Conservation (phyloP, 2,113 vertebrate genomes). For the Typhlomys cinereus region DNA sequence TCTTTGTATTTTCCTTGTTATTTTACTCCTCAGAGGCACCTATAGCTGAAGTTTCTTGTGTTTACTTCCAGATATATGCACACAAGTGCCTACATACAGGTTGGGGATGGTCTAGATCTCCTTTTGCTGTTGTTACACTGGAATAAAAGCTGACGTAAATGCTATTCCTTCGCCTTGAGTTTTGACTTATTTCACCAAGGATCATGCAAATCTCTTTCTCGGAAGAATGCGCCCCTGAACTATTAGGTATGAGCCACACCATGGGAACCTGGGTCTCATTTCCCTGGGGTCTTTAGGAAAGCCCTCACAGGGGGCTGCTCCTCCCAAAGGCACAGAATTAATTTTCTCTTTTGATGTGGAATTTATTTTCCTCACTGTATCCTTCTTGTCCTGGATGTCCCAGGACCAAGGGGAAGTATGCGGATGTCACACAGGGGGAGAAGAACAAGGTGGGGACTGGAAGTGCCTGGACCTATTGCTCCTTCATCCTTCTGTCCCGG, state of each 20-base stretch:
- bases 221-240: background rate
- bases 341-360: background rate
- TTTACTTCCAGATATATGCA: background rate
- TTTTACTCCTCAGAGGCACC: background rate
- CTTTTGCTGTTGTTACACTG: too few species aligned
- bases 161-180: background rate
- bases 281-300: background rate
- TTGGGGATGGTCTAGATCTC: background rate
- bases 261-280: background rate
- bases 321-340: background rate
- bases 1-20: background rate
- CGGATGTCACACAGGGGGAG: background rate
- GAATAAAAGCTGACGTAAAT: background rate
- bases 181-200: background rate
- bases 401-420: background rate
- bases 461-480: background rate
- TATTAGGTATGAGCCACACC: background rate
- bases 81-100: background rate
- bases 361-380: background rate
- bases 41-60: background rate
- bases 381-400: background rate
- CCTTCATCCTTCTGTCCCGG: background rate
- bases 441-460: background rate
- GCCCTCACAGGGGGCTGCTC: background rate
- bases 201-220: background rate